phyloP scores from a whole-genome alignment of 2,113 vertebrate species.

The Bambusicola thoracicus region DNA sequence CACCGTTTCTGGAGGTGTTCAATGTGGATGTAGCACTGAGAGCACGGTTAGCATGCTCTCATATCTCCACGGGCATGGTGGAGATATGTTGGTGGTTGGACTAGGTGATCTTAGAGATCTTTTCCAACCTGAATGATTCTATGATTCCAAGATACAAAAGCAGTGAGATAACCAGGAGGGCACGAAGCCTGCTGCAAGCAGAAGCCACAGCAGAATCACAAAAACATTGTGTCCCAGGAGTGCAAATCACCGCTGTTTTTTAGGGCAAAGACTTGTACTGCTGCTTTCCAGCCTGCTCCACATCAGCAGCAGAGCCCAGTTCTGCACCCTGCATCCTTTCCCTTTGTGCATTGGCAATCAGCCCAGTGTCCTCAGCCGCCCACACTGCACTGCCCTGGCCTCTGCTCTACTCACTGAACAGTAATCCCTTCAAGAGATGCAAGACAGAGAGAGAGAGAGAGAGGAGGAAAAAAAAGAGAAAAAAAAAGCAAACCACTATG shows the following conservation, averaged over 20 bases:
- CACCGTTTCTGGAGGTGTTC: too few relatives aligned
- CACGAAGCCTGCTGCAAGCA: neutral
- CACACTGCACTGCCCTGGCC: neutral
- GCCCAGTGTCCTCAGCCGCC: neutral
- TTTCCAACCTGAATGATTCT: too few relatives aligned
- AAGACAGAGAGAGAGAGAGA: neutral
- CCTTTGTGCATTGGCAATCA: neutral
- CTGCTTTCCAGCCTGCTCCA: neutral
- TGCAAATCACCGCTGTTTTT: neutral
- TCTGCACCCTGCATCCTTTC: fast-evolving
- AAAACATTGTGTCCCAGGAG: neutral
- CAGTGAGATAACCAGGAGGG: neutral
- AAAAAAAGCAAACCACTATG: neutral
- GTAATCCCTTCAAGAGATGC: neutral
- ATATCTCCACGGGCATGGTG: too few relatives aligned
- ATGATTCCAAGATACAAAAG: too few relatives aligned
- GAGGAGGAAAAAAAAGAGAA: too few relatives aligned
- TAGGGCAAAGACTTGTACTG: neutral
- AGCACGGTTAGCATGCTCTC: too few relatives aligned
- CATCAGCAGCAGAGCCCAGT: neutral
- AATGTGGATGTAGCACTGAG: too few relatives aligned
- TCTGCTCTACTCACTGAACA: neutral
- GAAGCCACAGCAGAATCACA: neutral
- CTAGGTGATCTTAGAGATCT: too few relatives aligned
- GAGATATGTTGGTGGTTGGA: too few relatives aligned